A percentile compares a stretch with the other conserved stretches of the same genome.
phyloP scores from a whole-genome alignment of 2,888 invertebrate genomes.

The Andrena chrysosceles region DNA sequence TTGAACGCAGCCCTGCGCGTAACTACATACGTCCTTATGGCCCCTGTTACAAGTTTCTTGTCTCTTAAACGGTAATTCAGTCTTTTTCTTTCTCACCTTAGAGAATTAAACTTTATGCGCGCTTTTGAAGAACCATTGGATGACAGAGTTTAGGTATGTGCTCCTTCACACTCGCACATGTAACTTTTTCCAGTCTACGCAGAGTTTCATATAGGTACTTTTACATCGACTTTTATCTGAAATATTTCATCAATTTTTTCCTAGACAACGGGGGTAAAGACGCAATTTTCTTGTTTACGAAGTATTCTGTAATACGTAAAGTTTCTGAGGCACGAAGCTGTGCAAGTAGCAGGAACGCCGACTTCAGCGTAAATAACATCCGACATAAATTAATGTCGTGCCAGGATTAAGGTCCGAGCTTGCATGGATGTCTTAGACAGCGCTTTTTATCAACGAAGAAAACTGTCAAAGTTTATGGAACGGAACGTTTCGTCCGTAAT shows the following conservation, averaged over 20 bases:
- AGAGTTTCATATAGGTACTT: too few species aligned
- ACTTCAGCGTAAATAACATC: not conserved
- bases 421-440: not conserved
- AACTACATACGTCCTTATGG: not conserved
- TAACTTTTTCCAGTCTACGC: too few species aligned
- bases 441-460: not conserved
- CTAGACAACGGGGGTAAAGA: too few species aligned
- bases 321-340: not conserved
- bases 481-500: not conserved
- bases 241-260: too few species aligned
- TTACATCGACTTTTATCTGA: not conserved
- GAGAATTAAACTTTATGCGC: too few species aligned
- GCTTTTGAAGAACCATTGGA: too few species aligned
- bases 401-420: not conserved
- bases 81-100: too few species aligned
- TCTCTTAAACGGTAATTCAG: too few species aligned
- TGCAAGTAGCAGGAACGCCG: not conserved
- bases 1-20: too few species aligned
- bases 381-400: constrained; percentile 6
- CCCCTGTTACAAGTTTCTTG: too few species aligned
- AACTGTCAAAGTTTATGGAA: not conserved
- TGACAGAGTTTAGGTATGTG: too few species aligned
- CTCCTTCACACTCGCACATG: too few species aligned
- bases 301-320: not conserved
- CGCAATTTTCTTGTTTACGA: not conserved